Conservation (phyloP, 2,113 vertebrate species). For the Mobula hypostoma region DNA sequence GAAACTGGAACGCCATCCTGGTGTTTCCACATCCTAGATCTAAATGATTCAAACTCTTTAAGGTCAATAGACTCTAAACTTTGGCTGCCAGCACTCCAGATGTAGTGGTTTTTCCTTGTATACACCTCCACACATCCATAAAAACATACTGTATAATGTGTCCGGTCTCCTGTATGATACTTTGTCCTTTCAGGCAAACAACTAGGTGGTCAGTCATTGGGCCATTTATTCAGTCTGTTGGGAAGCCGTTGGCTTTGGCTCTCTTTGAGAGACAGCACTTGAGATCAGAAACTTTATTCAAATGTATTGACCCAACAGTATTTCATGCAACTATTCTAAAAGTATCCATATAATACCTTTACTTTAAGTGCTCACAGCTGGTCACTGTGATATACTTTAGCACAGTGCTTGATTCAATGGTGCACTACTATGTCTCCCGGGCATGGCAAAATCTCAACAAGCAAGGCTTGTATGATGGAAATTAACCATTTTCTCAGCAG, state of each 20-base stretch:
- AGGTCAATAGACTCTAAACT: background rate
- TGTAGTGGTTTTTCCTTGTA: too few species aligned
- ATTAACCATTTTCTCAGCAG: background rate
- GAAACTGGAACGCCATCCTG: too few species aligned
- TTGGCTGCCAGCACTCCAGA: too few species aligned
- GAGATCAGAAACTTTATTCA: background rate
- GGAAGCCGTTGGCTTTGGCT: background rate
- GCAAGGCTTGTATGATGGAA: background rate
- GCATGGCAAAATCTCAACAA: background rate
- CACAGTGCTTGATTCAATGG: background rate
- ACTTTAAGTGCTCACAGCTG: background rate
- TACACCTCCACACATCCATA: too few species aligned
- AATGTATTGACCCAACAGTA: background rate
- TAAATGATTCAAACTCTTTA: too few species aligned
- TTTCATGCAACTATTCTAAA: background rate
- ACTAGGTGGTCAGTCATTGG: background rate
- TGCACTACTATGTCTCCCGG: background rate
- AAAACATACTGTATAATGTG: background rate
- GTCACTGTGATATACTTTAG: background rate
- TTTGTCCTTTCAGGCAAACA: background rate
- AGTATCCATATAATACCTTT: background rate
- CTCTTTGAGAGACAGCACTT: background rate
- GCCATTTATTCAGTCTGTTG: background rate
- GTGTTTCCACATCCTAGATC: background rate
- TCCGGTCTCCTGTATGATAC: background rate